phyloP scores from a whole-genome alignment of 53 echinoderm and acorn worm species.

The Echinarachnius parma region DNA sequence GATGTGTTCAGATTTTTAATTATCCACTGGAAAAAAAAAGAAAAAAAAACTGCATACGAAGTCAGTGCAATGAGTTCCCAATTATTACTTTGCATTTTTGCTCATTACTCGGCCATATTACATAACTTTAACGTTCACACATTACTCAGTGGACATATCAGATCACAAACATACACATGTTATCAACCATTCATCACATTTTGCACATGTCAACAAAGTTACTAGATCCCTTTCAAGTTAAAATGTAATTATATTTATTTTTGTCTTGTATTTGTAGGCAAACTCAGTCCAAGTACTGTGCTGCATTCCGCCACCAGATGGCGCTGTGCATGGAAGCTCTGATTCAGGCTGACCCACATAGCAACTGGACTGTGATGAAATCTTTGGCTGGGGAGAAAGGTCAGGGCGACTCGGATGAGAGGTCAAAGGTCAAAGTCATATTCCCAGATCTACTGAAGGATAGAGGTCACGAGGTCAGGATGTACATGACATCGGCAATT shows the following conservation, averaged over 20 bases:
- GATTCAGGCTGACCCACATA: conserved; percentile 59
- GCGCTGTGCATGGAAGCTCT: conserved; percentile 74
- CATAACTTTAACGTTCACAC: too few species aligned
- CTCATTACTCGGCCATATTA: too few species aligned
- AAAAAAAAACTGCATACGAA: too few species aligned
- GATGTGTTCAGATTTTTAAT: too few species aligned
- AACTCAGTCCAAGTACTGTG: conserved; percentile 43
- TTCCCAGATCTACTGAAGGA: conserved; percentile 27
- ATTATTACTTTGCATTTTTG: too few species aligned
- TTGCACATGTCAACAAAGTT: too few species aligned
- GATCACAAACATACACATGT: too few species aligned
- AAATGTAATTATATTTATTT: background rate
- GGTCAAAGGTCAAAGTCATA: conserved; percentile 16
- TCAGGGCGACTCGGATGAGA: conserved; percentile 37
- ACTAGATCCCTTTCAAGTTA: background rate
- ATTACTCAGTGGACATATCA: background rate
- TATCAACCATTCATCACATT: too few species aligned
- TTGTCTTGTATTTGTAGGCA: conserved; percentile 14
- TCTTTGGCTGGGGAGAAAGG: conserved; percentile 38
- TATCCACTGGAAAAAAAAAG: too few species aligned
- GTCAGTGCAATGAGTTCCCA: too few species aligned
- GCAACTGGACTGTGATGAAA: conserved; percentile 67
- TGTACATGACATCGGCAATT: conserved; percentile 64
- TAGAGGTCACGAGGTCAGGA: conserved; percentile 57
- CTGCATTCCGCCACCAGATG: conserved; percentile 59